Conservation (phyloP, 2,888 invertebrate genomes). For the Drosophila sordidula region DNA sequence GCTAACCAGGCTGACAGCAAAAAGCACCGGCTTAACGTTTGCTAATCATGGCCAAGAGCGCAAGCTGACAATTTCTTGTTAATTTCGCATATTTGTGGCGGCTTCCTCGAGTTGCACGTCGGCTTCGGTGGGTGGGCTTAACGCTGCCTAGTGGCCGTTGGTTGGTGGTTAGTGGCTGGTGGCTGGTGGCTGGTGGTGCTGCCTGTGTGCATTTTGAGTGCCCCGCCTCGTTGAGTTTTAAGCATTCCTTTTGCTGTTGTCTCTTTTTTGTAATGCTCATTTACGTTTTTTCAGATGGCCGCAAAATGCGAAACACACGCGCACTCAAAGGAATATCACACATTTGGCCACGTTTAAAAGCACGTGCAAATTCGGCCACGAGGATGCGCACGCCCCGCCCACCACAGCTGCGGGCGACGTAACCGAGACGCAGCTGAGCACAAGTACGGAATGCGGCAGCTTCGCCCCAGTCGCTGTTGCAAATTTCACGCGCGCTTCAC, state of each 20-base stretch:
- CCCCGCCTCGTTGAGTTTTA: conserved; percentile 22
- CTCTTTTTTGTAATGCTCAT: conserved; percentile 25
- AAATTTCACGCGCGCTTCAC: conserved; percentile 37
- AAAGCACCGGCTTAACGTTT: conserved; percentile 11
- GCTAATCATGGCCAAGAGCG: conserved; percentile 28
- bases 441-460: conserved; percentile 18
- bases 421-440: conserved; percentile 22
- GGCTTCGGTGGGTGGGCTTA: neutral
- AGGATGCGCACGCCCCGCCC: conserved; percentile 34
- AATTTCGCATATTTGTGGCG: conserved; percentile 43
- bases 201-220: conserved; percentile 22
- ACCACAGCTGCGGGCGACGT: conserved; percentile 14
- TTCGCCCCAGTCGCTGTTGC: conserved; percentile 9
- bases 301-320: conserved; percentile 46
- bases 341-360: conserved; percentile 40
- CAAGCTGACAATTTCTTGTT: conserved; percentile 34
- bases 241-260: conserved; percentile 13
- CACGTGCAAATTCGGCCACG: conserved; percentile 50
- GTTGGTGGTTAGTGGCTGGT: neutral
- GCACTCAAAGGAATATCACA: conserved; percentile 53
- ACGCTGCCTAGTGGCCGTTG: neutral
- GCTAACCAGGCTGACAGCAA: conserved; percentile 10
- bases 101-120: conserved; percentile 4
- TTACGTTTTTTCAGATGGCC: conserved; percentile 42
- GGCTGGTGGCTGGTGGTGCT: conserved; percentile 6